phyloP scores from a whole-genome alignment of 2,888 invertebrate species.

The Drosophila peninsularis region DNA sequence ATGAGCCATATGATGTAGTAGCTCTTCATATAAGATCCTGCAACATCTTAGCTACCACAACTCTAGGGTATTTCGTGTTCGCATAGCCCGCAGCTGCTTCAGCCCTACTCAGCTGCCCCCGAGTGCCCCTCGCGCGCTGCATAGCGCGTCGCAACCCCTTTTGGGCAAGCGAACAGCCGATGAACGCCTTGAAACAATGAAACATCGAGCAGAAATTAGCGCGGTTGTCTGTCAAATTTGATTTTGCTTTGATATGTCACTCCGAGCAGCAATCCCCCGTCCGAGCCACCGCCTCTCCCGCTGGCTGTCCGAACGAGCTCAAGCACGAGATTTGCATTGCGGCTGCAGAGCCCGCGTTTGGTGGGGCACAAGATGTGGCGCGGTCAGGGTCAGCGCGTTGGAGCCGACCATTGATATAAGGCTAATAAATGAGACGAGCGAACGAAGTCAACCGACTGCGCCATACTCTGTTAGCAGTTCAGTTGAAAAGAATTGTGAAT shows the following conservation, averaged over 20 bases:
- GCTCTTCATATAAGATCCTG: too few relatives aligned
- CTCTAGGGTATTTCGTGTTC: neutral
- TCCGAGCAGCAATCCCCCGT: constrained; percentile 32
- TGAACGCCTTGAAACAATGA: constrained; percentile 78
- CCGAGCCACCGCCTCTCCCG: constrained; percentile 7
- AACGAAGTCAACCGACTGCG: neutral
- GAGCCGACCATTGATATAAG: constrained; percentile 19
- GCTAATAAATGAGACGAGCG: constrained; percentile 60
- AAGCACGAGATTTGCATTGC: constrained; percentile 66
- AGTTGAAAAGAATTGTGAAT: neutral
- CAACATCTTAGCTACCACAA: too few relatives aligned
- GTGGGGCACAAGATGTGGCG: neutral
- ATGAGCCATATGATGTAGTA: too few relatives aligned
- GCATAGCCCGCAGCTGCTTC: neutral
- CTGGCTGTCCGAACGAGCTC: constrained; percentile 24
- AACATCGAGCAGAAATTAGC: constrained; percentile 83
- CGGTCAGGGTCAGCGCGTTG: constrained; percentile 25
- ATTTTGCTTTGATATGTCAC: constrained; percentile 84
- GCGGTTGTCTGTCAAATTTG: constrained; percentile 85
- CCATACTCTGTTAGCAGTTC: neutral
- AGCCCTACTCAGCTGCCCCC: neutral
- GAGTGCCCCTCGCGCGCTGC: neutral
- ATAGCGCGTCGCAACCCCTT: constrained; percentile 39
- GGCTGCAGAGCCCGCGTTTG: constrained; percentile 12
- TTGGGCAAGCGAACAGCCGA: constrained; percentile 49